These are phyloP conservation scores for Hydrophis major DNA, from an alignment of 2,797 vertebrate genomes.

Conservation along the genomic window DNA sequence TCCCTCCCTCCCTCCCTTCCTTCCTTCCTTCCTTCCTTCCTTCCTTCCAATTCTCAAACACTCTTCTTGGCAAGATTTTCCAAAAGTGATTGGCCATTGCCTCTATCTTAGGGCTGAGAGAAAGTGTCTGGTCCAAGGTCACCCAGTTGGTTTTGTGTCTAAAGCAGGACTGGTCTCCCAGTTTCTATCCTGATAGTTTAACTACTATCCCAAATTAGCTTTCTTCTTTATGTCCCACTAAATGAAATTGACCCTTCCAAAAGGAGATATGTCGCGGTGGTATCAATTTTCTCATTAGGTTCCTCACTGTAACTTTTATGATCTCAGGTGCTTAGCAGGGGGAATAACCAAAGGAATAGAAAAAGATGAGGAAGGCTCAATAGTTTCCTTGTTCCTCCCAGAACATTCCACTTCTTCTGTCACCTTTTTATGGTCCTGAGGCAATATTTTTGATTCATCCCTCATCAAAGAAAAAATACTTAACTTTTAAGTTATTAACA, in stretches of 20 bases:
- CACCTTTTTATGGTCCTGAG: background rate
- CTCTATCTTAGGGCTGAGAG: no score
- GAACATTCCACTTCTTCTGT: no score
- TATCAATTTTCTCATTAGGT: background rate
- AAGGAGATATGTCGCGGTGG: background rate
- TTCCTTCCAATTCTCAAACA: no score
- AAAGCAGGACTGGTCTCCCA: no score
- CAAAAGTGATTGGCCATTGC: no score
- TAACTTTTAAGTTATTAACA: no score
- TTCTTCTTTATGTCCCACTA: background rate
- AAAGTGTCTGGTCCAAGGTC: no score
- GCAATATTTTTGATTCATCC: background rate
- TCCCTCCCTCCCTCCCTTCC: accelerated
- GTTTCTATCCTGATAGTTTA: no score
- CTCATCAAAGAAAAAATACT: background rate
- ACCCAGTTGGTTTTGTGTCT: no score
- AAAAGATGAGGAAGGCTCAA: background rate
- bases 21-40: no score
- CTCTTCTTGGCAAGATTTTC: no score
- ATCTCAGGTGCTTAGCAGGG: background rate
- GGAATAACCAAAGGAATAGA: background rate
- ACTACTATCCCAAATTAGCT: no score
- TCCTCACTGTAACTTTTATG: background rate
- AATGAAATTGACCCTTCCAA: background rate
- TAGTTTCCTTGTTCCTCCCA: background rate